Evolutionary conservation across 2,797 vertebrate species (phyloP).

Genomic region (Pitangus sulphuratus): DNA sequence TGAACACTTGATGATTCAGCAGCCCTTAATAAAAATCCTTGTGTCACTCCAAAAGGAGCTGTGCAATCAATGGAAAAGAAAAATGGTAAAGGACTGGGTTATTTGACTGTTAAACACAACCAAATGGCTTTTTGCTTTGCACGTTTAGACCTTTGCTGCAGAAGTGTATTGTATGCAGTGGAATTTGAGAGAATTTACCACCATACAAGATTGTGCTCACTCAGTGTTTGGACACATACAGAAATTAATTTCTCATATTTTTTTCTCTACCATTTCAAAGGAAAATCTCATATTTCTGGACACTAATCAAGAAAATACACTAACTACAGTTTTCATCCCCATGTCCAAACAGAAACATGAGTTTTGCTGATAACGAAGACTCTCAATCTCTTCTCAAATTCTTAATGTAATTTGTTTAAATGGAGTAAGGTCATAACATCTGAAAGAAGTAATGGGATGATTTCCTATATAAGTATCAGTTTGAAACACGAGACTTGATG

Average conservation of each 20-base stretch:
- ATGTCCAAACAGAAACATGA: background rate
- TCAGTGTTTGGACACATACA: background rate
- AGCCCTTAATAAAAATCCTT: background rate
- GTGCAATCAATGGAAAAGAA: background rate
- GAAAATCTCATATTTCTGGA: background rate
- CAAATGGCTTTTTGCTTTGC: background rate
- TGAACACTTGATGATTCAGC: background rate
- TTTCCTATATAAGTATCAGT: background rate
- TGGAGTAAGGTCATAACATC: background rate
- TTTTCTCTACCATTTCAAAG: background rate
- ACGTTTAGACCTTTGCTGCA: background rate
- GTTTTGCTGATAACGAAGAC: background rate
- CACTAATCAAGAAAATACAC: background rate
- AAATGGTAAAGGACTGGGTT: background rate
- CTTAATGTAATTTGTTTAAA: background rate
- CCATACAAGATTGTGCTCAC: background rate
- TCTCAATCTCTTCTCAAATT: background rate
- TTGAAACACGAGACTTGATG: background rate
- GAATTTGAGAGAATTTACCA: background rate
- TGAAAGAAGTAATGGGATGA: background rate
- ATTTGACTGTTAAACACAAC: background rate
- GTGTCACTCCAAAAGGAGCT: background rate
- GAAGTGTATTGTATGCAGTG: fast-evolving
- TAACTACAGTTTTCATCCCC: background rate
- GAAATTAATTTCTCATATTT: background rate